Conservation (phyloP, 2,888 invertebrate genomes). For the Spialia ferax region DNA sequence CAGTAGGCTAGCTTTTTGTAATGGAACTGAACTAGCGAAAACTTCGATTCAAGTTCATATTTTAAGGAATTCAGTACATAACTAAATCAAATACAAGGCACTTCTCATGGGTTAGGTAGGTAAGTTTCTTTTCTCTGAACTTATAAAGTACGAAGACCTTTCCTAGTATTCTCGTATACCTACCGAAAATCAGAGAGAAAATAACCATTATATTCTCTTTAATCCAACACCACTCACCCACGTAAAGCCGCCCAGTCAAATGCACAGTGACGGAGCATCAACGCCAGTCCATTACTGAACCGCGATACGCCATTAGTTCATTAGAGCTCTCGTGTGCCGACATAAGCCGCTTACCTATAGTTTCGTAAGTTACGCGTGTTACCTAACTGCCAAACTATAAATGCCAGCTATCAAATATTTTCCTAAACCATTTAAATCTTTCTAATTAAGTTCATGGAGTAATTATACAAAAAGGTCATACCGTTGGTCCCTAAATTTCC, state of each 20-base stretch:
- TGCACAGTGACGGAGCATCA: slow-evolving; percentile 82
- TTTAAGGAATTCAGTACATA: too few species aligned
- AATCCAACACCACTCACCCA: slow-evolving; percentile 38
- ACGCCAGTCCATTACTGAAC: slow-evolving; percentile 81
- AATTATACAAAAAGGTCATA: neutral
- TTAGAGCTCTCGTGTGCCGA: slow-evolving; percentile 71
- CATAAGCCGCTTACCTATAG: slow-evolving; percentile 57
- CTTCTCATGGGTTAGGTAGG: too few species aligned
- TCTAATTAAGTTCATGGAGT: neutral
- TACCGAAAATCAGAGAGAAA: slow-evolving; percentile 12
- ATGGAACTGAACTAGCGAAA: too few species aligned
- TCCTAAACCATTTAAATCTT: neutral
- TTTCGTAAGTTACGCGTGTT: slow-evolving; percentile 44
- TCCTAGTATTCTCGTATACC: neutral
- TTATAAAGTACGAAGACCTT: too few species aligned
- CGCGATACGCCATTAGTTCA: slow-evolving; percentile 82
- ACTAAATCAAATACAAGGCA: too few species aligned
- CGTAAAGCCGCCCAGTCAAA: slow-evolving; percentile 81
- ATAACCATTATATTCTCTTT: slow-evolving; percentile 33
- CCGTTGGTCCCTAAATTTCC: neutral
- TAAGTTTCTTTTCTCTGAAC: too few species aligned
- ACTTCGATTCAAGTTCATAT: neutral
- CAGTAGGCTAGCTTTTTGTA: too few species aligned
- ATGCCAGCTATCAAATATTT: neutral
- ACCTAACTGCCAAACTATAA: slow-evolving; percentile 1